A percentile compares a stretch with the other conserved stretches of the same genome.
These are phyloP conservation scores for Hylomyscus alleni DNA, from an alignment of 2,797 vertebrate species.

Conservation along the genomic window DNA sequence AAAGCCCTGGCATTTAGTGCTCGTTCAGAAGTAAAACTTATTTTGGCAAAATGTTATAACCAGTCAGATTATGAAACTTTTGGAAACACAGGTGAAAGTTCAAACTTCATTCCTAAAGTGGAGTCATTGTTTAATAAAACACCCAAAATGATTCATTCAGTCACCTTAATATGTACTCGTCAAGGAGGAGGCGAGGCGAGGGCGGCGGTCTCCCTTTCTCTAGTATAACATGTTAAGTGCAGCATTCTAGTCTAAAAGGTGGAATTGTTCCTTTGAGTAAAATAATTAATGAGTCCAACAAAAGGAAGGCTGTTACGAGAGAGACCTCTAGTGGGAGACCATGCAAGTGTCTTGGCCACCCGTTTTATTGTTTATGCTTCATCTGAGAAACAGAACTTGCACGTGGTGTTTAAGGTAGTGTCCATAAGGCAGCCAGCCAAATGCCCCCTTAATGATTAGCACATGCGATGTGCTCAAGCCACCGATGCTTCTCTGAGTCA, in stretches of 20 bases:
- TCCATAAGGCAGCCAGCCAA: slow-evolving; percentile 18
- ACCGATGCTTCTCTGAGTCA: neutral
- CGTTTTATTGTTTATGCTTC: slow-evolving; percentile 77
- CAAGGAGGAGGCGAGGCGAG: slow-evolving; percentile 89
- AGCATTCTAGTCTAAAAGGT: slow-evolving; percentile 89
- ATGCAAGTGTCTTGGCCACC: slow-evolving; percentile 66
- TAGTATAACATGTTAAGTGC: slow-evolving; percentile 88
- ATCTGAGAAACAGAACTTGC: slow-evolving; percentile 22
- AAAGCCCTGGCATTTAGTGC: slow-evolving; percentile 75
- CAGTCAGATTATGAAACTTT: slow-evolving; percentile 88
- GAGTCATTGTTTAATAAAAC: slow-evolving; percentile 89
- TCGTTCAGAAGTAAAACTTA: slow-evolving; percentile 78
- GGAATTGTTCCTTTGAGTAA: slow-evolving; percentile 90
- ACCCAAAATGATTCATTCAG: slow-evolving; percentile 90
- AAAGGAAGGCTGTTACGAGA: slow-evolving; percentile 94
- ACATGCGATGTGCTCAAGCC: neutral
- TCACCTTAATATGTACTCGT: slow-evolving; percentile 90
- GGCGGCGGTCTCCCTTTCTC: slow-evolving; percentile 89
- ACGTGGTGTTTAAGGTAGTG: neutral
- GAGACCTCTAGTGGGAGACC: slow-evolving; percentile 97
- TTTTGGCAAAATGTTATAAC: slow-evolving; percentile 82
- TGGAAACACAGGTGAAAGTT: slow-evolving; percentile 88
- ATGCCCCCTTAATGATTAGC: neutral
- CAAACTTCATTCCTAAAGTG: slow-evolving; percentile 87
- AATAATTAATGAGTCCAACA: slow-evolving; percentile 84